phyloP scores from a whole-genome alignment of 2,797 vertebrate genomes.

The Schizothorax lantsangensis region DNA sequence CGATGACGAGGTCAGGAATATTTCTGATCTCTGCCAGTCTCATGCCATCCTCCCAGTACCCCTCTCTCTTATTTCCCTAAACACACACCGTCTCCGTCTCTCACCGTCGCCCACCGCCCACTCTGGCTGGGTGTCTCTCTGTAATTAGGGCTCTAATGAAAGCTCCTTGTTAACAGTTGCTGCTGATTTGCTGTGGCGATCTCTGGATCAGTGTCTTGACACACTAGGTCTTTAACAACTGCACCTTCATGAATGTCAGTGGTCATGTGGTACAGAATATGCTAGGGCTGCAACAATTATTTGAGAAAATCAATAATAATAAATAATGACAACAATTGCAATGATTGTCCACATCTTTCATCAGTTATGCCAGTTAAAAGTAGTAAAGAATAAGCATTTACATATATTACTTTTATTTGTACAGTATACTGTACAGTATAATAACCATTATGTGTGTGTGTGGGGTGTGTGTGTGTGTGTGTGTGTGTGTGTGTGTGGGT shows the following conservation, averaged over 20 bases:
- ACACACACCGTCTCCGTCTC: conserved; percentile 36
- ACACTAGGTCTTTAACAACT: neutral
- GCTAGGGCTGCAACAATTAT: neutral
- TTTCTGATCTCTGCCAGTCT: conserved; percentile 71
- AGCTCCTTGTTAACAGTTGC: conserved; percentile 69
- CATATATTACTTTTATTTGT: neutral
- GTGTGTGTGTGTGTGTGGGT: neutral
- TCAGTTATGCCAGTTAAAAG: neutral
- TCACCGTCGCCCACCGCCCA: conserved; percentile 54
- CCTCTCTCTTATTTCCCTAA: conserved; percentile 48
- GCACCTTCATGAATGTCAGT: neutral
- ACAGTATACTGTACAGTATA: neutral
- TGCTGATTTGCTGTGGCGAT: conserved; percentile 66
- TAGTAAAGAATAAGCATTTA: neutral
- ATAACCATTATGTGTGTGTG: neutral
- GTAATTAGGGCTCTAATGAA: conserved; percentile 76
- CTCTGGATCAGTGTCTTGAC: conserved; percentile 12
- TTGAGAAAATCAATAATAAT: neutral
- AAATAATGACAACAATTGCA: neutral
- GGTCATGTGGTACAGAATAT: neutral
- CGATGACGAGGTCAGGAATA: conserved; percentile 66
- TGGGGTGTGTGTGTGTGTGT: neutral
- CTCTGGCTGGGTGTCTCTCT: conserved; percentile 67
- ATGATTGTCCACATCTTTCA: neutral
- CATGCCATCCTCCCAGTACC: conserved; percentile 52